Evolutionary conservation across 2,797 vertebrate species (phyloP).

Genomic region (Leptoclinus maculatus): DNA sequence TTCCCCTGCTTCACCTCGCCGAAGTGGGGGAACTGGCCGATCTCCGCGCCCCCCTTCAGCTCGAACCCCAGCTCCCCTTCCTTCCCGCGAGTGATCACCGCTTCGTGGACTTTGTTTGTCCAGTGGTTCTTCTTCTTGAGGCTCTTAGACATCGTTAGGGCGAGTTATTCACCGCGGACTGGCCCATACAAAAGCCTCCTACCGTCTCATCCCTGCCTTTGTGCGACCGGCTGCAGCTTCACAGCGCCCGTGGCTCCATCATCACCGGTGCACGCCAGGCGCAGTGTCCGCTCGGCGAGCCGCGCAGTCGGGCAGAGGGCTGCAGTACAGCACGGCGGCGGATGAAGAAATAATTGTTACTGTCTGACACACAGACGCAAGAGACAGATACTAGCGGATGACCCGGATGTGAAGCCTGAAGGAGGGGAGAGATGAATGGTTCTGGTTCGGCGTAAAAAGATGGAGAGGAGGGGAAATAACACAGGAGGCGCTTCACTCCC

Average conservation of each 20-base stretch:
- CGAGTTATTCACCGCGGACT: conserved; percentile 77
- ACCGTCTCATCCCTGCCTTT: conserved; percentile 79
- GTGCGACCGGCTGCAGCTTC: conserved; percentile 72
- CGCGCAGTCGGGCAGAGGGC: conserved; percentile 71
- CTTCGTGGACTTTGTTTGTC: conserved; percentile 99
- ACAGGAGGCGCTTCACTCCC: conserved; percentile 73
- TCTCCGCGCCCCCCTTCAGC: conserved; percentile 95
- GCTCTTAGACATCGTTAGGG: conserved; percentile 96
- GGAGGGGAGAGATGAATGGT: conserved; percentile 83
- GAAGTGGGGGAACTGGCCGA: conserved; percentile 97
- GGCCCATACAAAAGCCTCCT: conserved; percentile 75
- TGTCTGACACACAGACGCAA: conserved; percentile 74
- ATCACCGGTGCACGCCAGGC: conserved; percentile 68
- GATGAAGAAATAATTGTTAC: conserved; percentile 58
- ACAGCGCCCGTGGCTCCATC: conserved; percentile 73
- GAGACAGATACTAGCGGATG: conserved; percentile 80
- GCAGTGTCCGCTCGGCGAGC: conserved; percentile 75
- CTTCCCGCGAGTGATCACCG: conserved; percentile 90
- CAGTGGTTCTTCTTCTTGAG: conserved; percentile 99
- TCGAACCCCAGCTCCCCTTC: conserved; percentile 97
- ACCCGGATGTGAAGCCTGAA: conserved; percentile 90
- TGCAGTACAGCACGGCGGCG: conserved; percentile 76
- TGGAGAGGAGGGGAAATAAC: conserved; percentile 75
- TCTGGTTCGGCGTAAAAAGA: conserved; percentile 81
- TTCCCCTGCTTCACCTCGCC: conserved; percentile 96